Base-by-base conservation (phyloP, 2,113 vertebrate genomes). In the Amphiprion ocellaris region DNA sequence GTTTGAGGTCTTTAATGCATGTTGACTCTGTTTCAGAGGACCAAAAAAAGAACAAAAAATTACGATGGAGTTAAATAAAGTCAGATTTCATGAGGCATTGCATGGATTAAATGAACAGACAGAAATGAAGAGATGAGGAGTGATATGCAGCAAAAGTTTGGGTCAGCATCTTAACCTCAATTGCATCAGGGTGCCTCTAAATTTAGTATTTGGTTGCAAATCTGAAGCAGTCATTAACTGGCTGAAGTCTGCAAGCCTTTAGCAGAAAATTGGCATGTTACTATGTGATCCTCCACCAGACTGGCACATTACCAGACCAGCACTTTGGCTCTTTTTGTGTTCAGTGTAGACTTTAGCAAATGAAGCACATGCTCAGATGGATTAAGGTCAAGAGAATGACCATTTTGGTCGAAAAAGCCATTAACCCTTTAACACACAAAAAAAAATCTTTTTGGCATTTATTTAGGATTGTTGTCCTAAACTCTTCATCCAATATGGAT, bases 121-220 rank as follows among this genome's bases (percentile, higher is more conserved):
- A 33, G 4, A 33, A 33, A 33, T 33, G 30, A 33, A 6, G 2
- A 37, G 33, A 37, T 37, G 8, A 37, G 33, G 33, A 37, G 33
- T 37, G 33, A 37, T 37, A 37, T 37, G 33, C 33, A 37, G 33
- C 33, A 37, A 37, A 37, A 7, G 33, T 37, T 37, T 8, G 1
- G 33, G 33, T 37, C 33, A 37, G 33, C 33, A 9, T 37, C 33
- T 37, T 37, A 37, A 9, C 33, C 33, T 7, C 6, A 37, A 37
- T 37, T 37, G 33, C 8, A 10, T 37, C 8, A 37, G 33, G 33
- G 33, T 37, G 33, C 33, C 28, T 1, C 37, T 37, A 16, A 33
- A 23, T 65, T 73, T 58, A 44, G 56, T 33, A 70, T 49, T 26
- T 70, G 41, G 68, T 21, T 59, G 41, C 24, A 49, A 33, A 59